Conservation (phyloP, 2,113 vertebrate genomes). For the Anser brachyrhynchus region DNA sequence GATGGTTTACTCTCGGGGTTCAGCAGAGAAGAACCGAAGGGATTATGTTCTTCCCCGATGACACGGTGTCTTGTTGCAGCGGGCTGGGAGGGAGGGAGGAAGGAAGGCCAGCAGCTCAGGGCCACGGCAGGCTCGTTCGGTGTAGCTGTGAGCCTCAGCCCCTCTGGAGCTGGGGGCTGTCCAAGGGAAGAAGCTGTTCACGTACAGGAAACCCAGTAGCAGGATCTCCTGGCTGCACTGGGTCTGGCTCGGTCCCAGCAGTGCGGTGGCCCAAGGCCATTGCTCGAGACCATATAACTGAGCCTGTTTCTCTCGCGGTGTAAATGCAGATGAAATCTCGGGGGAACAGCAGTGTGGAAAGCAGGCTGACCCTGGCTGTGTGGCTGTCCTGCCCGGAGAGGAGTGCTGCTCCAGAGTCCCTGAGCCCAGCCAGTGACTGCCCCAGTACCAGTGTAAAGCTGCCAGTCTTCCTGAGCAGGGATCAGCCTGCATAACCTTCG, state of each 20-base stretch:
- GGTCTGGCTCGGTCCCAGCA: background rate
- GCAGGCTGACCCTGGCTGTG: background rate
- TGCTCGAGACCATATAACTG: background rate
- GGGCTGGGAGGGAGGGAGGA: background rate
- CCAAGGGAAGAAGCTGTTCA: slow-evolving; percentile 35
- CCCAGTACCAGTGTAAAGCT: background rate
- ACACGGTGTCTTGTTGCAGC: slow-evolving; percentile 62
- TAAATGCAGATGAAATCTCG: background rate
- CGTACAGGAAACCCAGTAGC: slow-evolving; percentile 47
- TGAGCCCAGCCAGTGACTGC: background rate
- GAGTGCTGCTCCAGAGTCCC: background rate
- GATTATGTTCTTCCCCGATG: slow-evolving; percentile 6
- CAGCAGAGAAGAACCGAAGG: background rate
- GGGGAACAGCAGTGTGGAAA: background rate
- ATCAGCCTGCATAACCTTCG: background rate
- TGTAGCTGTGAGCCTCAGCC: background rate
- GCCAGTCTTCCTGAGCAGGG: background rate
- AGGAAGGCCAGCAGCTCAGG: background rate
- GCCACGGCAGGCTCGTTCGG: accelerated
- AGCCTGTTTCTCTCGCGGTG: background rate
- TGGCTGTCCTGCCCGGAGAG: background rate
- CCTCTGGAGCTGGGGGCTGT: background rate
- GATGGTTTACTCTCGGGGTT: background rate
- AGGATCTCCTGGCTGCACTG: slow-evolving; percentile 1
- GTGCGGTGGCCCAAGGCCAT: background rate